Evolutionary conservation across 2,888 invertebrate species (phyloP), one percentile per base, ranked within the genome.

Genomic region (Seira musarum): DNA sequence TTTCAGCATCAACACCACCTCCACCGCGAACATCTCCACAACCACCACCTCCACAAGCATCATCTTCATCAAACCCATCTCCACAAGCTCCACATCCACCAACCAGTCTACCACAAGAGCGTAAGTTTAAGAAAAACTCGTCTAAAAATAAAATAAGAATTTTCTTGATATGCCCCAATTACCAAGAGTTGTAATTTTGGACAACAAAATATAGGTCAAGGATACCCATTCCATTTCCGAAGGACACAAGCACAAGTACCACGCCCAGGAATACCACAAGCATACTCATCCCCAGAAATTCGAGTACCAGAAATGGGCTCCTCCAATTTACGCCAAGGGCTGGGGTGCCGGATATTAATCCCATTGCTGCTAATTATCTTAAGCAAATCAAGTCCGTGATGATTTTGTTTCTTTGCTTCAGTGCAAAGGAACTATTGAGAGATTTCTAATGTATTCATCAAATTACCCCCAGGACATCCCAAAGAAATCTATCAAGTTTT

Each of bases 41-140:
- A 82, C 73, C 80, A 82, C 40, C 75, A 82, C 61, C 75, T 82
- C 63, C 82, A 82, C 69, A 82, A 82, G 40, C 82, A 82, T 61
- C 76, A 82, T 24, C 40, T 82, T 76, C 82, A 82, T 40, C 75
- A 82, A 69, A 17, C 60, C 17, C 80, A 82, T 21, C 8, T 82
- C 53, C 72, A 80, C 72, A 82, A 82, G 82, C 80, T 80, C 49
- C 82, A 82, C 75, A 68, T 82, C 46, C 82, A 82, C 60, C 82
- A 82, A 22, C 82, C 82, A 19, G 80, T 82, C 75, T 82, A 82
- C 80, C 82, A 82, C 80, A 82, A 82, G 76, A 80, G 74, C 65
- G 82, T 80, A 80, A 80, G 71, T 71, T 15, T 10, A n/a, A n/a
- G n/a, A n/a, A n/a, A n/a, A n/a, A n/a, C n/a, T n/a, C n/a, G n/a